A percentile compares a stretch with the other conserved stretches of the same genome.
These are phyloP conservation scores for Agrotis exclamationis DNA, from an alignment of 2,888 invertebrate genomes.

Conservation along the genomic window DNA sequence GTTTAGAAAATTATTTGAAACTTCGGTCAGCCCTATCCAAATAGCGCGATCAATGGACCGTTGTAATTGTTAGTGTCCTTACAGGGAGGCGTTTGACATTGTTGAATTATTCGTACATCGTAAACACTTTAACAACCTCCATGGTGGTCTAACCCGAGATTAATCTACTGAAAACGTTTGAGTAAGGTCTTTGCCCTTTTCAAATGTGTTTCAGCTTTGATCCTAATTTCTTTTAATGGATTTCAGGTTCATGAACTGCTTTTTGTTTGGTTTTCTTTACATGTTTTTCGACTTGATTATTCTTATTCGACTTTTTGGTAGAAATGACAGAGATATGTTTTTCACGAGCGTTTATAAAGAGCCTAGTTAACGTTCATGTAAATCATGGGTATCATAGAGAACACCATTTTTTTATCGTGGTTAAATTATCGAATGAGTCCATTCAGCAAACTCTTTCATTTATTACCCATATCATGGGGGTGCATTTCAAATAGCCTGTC, in stretches of 20 bases:
- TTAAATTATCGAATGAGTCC: too few species aligned
- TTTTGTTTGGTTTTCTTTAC: neutral
- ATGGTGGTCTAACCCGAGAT: conserved; percentile 11
- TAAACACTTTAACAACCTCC: conserved; percentile 38
- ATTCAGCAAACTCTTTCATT: too few species aligned
- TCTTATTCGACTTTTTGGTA: too few species aligned
- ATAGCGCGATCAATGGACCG: conserved; percentile 34
- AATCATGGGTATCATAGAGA: too few species aligned
- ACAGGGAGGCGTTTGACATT: conserved; percentile 46
- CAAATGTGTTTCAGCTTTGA: conserved; percentile 1
- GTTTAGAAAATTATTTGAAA: neutral
- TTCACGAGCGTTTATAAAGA: too few species aligned
- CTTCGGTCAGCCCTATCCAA: conserved; percentile 40
- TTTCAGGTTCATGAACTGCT: conserved; percentile 2
- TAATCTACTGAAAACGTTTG: conserved; percentile 37
- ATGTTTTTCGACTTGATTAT: too few species aligned
- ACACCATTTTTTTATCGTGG: too few species aligned
- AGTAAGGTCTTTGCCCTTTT: conserved; percentile 17
- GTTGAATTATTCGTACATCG: conserved; percentile 44
- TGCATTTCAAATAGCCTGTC: too few species aligned
- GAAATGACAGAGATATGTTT: too few species aligned
- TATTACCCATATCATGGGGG: too few species aligned
- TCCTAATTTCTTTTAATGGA: neutral
- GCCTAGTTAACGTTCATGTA: too few species aligned
- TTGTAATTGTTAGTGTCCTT: conserved; percentile 42